A percentile compares a stretch with the other conserved stretches of the same genome.
These are phyloP conservation scores for Sitobion miscanthi DNA, from an alignment of 1,140 invertebrate species.

Conservation along the genomic window DNA sequence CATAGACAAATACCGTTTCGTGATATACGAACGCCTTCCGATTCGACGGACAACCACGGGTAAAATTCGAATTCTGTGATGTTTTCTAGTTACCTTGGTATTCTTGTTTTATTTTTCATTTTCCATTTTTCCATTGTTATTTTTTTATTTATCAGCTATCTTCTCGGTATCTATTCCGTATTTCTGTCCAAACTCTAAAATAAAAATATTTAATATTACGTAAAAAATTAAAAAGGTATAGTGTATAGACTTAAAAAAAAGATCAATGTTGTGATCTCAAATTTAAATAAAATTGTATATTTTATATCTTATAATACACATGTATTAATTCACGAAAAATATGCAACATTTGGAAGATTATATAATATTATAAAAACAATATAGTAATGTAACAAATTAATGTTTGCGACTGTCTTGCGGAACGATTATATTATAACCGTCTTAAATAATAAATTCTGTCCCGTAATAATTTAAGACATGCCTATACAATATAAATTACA, in stretches of 20 bases:
- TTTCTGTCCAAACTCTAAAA: too few species aligned
- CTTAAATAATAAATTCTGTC: not conserved
- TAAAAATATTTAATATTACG: not conserved
- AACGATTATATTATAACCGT: not conserved
- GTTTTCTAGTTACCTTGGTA: not conserved
- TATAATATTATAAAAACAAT: not conserved
- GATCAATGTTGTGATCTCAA: not conserved
- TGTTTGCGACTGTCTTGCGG: too few species aligned
- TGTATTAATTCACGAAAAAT: not conserved
- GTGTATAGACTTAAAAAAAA: not conserved
- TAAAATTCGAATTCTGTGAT: not conserved
- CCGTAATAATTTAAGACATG: not conserved
- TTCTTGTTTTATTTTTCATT: not conserved
- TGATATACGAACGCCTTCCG: slow-evolving; percentile 44
- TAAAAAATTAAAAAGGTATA: not conserved
- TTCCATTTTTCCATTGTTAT: not conserved
- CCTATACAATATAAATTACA: not conserved
- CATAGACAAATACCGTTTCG: not conserved
- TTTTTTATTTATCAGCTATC: not conserved
- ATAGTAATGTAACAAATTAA: not conserved
- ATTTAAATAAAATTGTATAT: not conserved
- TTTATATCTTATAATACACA: too few species aligned
- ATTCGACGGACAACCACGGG: not conserved
- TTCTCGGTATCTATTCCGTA: not conserved
- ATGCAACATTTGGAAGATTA: not conserved